These are phyloP conservation scores for Cynoglossus semilaevis DNA, from an alignment of 2,113 vertebrate genomes.

Conservation along the genomic window DNA sequence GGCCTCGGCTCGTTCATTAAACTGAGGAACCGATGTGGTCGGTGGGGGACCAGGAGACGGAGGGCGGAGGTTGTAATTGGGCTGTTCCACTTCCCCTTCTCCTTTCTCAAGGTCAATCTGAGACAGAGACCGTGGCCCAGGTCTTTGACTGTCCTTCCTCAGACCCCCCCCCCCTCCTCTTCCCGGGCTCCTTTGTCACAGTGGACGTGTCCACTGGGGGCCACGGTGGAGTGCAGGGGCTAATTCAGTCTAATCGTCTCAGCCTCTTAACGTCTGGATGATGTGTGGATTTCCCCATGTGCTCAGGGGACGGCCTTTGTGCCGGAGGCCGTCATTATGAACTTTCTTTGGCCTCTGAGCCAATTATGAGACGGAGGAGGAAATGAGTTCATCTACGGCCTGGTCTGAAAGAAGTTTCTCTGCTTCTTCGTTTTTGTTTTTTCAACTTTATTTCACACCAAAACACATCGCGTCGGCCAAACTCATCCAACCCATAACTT, in stretches of 20 bases:
- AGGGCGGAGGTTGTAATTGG: constrained; percentile 75
- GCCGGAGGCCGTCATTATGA: constrained; percentile 72
- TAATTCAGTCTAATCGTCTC: constrained; percentile 75
- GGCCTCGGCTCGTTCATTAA: constrained; percentile 74
- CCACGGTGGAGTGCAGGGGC: constrained; percentile 60
- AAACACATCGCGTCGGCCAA: too few relatives aligned
- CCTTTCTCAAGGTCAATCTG: constrained; percentile 69
- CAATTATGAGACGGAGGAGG: constrained; percentile 70
- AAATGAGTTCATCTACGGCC: constrained; percentile 62
- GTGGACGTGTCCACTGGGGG: constrained; percentile 58
- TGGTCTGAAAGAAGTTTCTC: constrained; percentile 53
- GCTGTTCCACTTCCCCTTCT: constrained; percentile 65
- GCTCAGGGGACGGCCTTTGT: constrained; percentile 71
- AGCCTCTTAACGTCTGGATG: constrained; percentile 72
- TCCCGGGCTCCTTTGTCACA: constrained; percentile 66
- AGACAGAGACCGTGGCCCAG: constrained; percentile 54
- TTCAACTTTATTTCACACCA: constrained; percentile 50
- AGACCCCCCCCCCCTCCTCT: constrained; percentile 30
- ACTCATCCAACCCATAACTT: constrained; percentile 18
- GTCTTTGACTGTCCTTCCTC: constrained; percentile 35
- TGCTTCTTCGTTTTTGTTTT: constrained; percentile 36
- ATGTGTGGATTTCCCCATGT: constrained; percentile 71
- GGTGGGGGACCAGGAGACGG: constrained; percentile 59
- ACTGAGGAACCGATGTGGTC: constrained; percentile 42
- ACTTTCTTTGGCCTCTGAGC: constrained; percentile 67